A percentile compares a stretch with the other conserved stretches of the same genome.
Conservation (phyloP, 2,113 vertebrate species). For the Paracanthobrama guichenoti region DNA sequence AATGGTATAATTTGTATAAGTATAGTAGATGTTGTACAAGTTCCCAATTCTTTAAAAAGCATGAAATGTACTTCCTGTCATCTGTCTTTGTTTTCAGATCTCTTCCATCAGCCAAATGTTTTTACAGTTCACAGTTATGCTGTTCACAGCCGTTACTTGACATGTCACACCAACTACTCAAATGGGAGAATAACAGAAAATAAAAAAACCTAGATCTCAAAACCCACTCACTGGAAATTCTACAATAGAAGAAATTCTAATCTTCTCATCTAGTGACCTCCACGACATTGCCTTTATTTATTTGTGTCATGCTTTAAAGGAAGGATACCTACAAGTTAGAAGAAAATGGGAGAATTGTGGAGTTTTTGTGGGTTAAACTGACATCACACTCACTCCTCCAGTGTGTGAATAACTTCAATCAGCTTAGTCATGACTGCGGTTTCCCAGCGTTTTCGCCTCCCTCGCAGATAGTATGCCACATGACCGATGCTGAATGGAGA, state of each 20-base stretch:
- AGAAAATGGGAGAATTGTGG: conserved; percentile 57
- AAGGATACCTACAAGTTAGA: conserved; percentile 63
- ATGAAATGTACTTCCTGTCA: no score
- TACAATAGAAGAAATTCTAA: not conserved
- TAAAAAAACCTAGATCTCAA: not conserved
- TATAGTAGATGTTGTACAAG: no score
- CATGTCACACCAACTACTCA: not conserved
- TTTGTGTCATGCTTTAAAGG: conserved; percentile 10
- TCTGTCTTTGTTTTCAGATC: no score
- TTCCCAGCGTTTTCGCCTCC: not conserved
- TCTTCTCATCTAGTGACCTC: not conserved
- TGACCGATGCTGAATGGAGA: not conserved
- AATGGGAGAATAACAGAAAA: not conserved
- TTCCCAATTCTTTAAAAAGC: no score
- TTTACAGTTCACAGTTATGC: no score
- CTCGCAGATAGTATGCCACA: not conserved
- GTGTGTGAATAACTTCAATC: not conserved
- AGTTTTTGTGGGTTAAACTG: conserved; percentile 48
- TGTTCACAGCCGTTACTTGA: not conserved
- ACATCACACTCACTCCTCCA: not conserved
- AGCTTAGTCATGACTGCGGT: conserved; percentile 28
- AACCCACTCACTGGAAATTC: not conserved
- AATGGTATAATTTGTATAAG: no score
- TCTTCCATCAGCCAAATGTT: no score
- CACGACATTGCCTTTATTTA: not conserved